Conservation (phyloP, 2,888 invertebrate genomes). For the Melinaea marsaeus region DNA sequence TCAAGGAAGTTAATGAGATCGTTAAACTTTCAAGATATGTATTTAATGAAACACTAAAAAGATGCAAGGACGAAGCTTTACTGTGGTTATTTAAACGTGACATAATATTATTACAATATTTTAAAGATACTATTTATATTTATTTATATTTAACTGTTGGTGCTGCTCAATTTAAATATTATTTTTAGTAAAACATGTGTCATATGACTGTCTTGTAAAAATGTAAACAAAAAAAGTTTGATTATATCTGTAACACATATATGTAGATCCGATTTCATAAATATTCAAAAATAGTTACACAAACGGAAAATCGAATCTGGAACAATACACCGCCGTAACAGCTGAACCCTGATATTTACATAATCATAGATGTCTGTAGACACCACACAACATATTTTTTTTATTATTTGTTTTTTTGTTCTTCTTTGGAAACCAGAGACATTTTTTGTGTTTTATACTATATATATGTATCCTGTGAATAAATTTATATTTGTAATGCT, state of each 20-base stretch:
- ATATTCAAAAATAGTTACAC: constrained; percentile 31
- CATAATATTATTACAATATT: constrained; percentile 7
- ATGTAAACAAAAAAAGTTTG: no score
- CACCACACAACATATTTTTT: no score
- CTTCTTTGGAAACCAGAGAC: no score
- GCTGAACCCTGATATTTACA: constrained; percentile 40
- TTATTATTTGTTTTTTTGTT: no score
- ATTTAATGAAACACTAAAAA: constrained; percentile 28
- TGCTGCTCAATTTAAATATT: no score
- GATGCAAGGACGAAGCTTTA: constrained; percentile 16
- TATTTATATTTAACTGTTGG: no score
- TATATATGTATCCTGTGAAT: no score
- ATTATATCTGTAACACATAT: no score
- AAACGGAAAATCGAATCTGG: constrained; percentile 31
- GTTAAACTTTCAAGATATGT: constrained; percentile 24
- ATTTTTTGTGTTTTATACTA: no score
- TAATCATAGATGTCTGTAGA: constrained; percentile 23
- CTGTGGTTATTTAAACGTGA: constrained; percentile 11
- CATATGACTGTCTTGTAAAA: no score
- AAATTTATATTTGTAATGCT: no score
- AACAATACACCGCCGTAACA: constrained; percentile 36
- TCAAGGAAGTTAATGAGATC: constrained; percentile 21
- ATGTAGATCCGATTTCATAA: constrained; percentile 23
- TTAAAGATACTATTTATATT: neutral
- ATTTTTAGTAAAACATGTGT: no score